A percentile compares a stretch with the other conserved stretches of the same genome.
Evolutionary conservation across 2,797 vertebrate genomes (phyloP).

Genomic region (Columba guinea): DNA sequence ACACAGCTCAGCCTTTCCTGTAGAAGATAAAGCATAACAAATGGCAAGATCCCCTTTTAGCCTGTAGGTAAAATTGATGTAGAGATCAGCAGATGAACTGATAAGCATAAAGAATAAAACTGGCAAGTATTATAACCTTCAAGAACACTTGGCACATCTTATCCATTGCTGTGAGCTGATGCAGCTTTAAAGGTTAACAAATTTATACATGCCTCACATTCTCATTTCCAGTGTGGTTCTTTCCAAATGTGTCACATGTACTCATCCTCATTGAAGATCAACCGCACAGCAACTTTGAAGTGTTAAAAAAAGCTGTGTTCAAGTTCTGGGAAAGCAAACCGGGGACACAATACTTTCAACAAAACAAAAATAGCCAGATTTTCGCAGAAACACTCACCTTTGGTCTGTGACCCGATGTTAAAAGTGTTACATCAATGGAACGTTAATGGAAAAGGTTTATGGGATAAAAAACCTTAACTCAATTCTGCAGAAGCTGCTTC

Average conservation of each 20-base stretch:
- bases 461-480: neutral
- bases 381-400: neutral
- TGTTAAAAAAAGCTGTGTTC: neutral
- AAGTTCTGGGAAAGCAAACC: neutral
- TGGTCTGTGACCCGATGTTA: neutral
- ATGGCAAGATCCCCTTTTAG: neutral
- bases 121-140: slow-evolving; percentile 30
- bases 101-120: slow-evolving; percentile 32
- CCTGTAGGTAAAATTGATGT: neutral
- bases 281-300: slow-evolving; percentile 17
- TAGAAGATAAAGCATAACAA: neutral
- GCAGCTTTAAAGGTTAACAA: slow-evolving; percentile 45
- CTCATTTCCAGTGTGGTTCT: neutral
- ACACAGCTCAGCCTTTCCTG: neutral
- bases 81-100: slow-evolving; percentile 36
- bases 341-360: neutral
- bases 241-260: neutral
- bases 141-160: slow-evolving; percentile 17
- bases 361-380: neutral
- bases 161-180: neutral
- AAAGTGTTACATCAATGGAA: neutral
- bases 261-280: slow-evolving; percentile 9
- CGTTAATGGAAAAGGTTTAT: neutral
- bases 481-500: neutral
- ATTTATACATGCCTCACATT: slow-evolving; percentile 11